Conservation (phyloP, 2,113 vertebrate genomes). For the Piaya cayana region DNA sequence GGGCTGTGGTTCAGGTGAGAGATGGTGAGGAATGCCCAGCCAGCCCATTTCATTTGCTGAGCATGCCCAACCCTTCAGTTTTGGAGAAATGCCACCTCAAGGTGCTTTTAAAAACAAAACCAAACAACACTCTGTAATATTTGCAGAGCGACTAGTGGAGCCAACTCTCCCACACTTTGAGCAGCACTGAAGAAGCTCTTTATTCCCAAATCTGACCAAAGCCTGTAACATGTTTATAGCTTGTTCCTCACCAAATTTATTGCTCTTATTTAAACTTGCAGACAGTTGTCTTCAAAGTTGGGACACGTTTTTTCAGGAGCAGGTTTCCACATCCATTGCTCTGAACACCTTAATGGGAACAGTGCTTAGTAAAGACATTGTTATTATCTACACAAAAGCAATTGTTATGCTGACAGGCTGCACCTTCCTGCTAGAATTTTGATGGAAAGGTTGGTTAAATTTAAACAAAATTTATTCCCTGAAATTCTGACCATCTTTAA, state of each 20-base stretch:
- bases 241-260: neutral
- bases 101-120: neutral
- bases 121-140: neutral
- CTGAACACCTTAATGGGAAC: neutral
- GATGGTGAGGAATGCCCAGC: neutral
- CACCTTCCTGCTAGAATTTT: neutral
- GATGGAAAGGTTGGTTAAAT: constrained; percentile 22
- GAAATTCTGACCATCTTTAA: neutral
- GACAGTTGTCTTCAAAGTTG: neutral
- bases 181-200: neutral
- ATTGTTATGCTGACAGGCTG: neutral
- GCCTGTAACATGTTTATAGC: neutral
- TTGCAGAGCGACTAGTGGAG: neutral
- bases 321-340: neutral
- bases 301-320: neutral
- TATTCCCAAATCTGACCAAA: neutral
- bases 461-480: constrained; percentile 11
- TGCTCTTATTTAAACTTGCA: constrained; percentile 1
- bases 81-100: neutral
- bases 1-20: neutral
- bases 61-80: neutral
- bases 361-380: neutral
- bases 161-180: neutral
- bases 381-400: neutral
- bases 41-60: neutral